Evolutionary conservation across 2,888 invertebrate species (phyloP), one percentile per base, ranked within the genome.

Genomic region (Chymomyza caudatula): DNA sequence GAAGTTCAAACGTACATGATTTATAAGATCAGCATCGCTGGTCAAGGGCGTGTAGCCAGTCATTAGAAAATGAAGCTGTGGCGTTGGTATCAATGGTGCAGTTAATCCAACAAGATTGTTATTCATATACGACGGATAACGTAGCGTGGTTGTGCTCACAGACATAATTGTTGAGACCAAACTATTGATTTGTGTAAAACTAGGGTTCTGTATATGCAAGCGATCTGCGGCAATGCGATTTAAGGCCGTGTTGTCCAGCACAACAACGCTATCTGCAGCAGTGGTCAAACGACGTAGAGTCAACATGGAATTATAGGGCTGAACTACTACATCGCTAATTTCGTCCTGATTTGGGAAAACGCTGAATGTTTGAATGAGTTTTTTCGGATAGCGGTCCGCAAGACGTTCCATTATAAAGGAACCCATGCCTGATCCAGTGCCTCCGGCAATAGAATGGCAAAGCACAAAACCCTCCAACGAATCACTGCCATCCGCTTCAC

Each of bases 381-480:
- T 99, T 90, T 99, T 99, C 0, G 99, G 99, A 91, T 97, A 99
- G 76, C 98, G 94, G 89, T 97, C 97, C 0, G 96, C 95, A 4
- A 97, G 92, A 74, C 95, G 95, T 90, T 97, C 97, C 84, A 97
- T 92, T 78, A 97, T 95, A 87, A 96, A 98, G 0, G 99, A 99
- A 0, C 99, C 99, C 96, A 99, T 97, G 13, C 99, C 99, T 0
- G 98, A 99, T 0, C 99, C 99, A n/a, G 99, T 99, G 60, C 99
- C 99, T 51, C 99, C 99, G 58, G 99, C 99, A 90, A 99, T 99
- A 4, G 98, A 99, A 92, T 99, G 99, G 85, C 99, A 99, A 61
- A 99, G 91, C 23, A 99, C 97, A 92, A 99, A 99, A 0, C 99
- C 99, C 92, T 99, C 99, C 60, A 99, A 92, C 88, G 98, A 98